Conservation (phyloP, 2,888 invertebrate species). For the Noctua janthe region DNA sequence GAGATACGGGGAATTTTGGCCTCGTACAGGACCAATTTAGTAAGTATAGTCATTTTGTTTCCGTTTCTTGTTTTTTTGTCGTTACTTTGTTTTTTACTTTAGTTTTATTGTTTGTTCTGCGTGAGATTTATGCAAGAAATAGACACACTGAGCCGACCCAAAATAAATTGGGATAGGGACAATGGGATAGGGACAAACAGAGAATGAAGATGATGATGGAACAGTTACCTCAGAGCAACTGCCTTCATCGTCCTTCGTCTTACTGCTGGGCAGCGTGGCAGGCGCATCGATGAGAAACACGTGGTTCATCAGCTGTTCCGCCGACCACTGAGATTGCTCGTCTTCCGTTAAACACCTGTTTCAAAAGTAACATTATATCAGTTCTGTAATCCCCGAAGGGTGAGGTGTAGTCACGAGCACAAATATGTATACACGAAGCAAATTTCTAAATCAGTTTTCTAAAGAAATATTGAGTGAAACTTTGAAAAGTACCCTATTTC, state of each 20-base stretch:
- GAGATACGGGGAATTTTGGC: too few species aligned
- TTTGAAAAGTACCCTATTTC: too few species aligned
- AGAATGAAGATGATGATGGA: too few species aligned
- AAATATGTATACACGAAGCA: too few species aligned
- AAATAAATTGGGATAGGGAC: neutral
- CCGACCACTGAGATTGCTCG: conserved; percentile 93
- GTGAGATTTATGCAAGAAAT: neutral
- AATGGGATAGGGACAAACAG: neutral
- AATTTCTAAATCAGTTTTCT: too few species aligned
- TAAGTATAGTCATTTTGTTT: too few species aligned
- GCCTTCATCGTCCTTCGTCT: conserved; percentile 75
- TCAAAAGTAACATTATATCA: neutral
- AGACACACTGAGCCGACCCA: neutral
- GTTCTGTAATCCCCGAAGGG: neutral
- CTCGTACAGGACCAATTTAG: too few species aligned
- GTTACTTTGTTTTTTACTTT: too few species aligned
- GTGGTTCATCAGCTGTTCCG: conserved; percentile 94
- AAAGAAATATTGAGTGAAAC: too few species aligned
- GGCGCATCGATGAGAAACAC: conserved; percentile 92
- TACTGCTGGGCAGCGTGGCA: conserved; percentile 83
- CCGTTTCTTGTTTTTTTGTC: too few species aligned
- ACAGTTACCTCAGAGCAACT: conserved; percentile 80
- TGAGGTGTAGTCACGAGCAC: neutral
- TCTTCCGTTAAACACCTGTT: conserved; percentile 92
- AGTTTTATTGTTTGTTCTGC: too few species aligned